Evolutionary conservation across 2,888 invertebrate species (phyloP).

Genomic region (Balanococcus diminutus): DNA sequence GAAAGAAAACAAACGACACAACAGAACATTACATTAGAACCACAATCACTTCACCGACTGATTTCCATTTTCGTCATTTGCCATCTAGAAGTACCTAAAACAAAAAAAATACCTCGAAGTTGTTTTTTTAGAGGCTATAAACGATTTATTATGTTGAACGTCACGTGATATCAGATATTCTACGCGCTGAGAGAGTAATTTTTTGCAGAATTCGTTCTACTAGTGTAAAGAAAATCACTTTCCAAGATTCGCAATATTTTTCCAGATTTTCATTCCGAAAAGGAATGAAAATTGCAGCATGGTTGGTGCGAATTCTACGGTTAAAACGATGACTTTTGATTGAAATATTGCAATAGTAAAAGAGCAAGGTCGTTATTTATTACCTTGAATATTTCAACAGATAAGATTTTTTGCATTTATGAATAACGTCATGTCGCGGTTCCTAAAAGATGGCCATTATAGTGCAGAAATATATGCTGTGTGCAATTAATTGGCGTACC

Average conservation of each 20-base stretch:
- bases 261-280: not conserved
- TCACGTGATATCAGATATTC: conserved; percentile 53
- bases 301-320: not conserved
- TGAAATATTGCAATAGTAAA: not conserved
- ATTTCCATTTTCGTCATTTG: conserved; percentile 53
- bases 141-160: conserved; percentile 53
- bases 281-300: not conserved
- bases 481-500: not conserved
- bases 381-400: not conserved
- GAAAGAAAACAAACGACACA: not conserved
- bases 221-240: not conserved
- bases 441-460: not conserved
- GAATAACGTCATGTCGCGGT: not conserved
- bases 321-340: not conserved
- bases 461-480: not conserved
- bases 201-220: not conserved
- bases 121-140: conserved; percentile 53
- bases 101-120: conserved; percentile 45
- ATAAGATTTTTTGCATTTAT: not conserved
- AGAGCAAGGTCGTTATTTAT: not conserved
- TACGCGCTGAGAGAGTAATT: not conserved
- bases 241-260: not conserved
- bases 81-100: conserved; percentile 43
- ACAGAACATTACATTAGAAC: conserved; percentile 41
- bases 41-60: conserved; percentile 53